Evolutionary conservation across 2,113 vertebrate species (phyloP), one percentile per base, ranked within the genome.

Genomic region (Herpailurus yagouaroundi): DNA sequence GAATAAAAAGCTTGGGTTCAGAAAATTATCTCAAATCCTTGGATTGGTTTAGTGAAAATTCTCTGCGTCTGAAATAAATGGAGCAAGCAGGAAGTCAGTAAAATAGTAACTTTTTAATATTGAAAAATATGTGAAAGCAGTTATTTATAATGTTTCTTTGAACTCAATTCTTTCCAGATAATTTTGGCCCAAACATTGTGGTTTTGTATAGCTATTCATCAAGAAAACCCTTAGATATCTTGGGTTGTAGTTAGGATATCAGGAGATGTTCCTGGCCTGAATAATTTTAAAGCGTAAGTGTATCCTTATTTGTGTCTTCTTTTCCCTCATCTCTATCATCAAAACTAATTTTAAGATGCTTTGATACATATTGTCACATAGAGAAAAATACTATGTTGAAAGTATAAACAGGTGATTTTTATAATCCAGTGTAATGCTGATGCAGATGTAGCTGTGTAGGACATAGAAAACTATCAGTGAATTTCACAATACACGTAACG

Each of bases 21-120:
- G 55, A 45, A 97, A 89, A 63, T 74, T 71, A 31, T 71, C 73
- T 87, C 94, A 89, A 85, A 92, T 71, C 31, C 36, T 91, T 88
- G 16, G 19, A 71, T 52, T 83, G 33, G 94, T 85, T 84, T 38
- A 21, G 21, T 52, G 23, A 94, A 94, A 50, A 36, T 33, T 19
- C 50, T 83, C 16, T 93, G 76, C 33, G 21, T 93, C 23, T 76
- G 13, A 5, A 76, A 69, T 90, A 80, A 89, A 60, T 71, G 3
- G 3, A 38, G 7, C 55, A 76, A 92, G 50, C 4, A 69, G 4
- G 21, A 36, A 52, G 21, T 45, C 55, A 73, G 13, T 73, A 66
- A 89, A 85, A 88, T 84, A 89, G 48, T 68, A 83, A n/a, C 68
- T 14, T 11, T 60, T 85, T 74, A 94, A 95, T 60, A 36, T n/a